Conservation (phyloP, 1,140 invertebrate species). For the Drosophila teissieri region DNA sequence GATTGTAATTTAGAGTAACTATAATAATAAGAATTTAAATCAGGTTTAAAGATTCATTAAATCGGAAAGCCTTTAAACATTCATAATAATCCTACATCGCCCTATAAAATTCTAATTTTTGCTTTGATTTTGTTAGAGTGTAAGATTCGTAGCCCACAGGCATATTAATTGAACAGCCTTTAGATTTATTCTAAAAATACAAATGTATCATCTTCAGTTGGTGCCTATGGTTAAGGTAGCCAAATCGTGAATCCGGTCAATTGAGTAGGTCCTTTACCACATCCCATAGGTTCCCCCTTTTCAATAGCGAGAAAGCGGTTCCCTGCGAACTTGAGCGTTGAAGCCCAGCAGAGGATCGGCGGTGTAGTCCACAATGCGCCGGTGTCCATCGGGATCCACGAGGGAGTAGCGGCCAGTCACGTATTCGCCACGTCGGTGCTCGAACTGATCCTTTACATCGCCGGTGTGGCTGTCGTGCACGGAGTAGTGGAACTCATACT, state of each 20-base stretch:
- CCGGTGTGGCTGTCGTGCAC: slow-evolving; percentile 89
- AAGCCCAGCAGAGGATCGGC: slow-evolving; percentile 84
- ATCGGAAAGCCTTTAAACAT: no score
- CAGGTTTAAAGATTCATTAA: no score
- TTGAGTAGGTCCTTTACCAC: slow-evolving; percentile 2
- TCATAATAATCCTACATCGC: no score
- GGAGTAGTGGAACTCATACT: slow-evolving; percentile 88
- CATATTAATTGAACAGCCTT: slow-evolving; percentile 50
- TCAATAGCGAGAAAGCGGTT: slow-evolving; percentile 60
- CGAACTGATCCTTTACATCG: slow-evolving; percentile 88
- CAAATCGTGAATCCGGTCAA: slow-evolving; percentile 16
- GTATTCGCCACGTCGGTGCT: slow-evolving; percentile 86
- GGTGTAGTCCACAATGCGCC: slow-evolving; percentile 84
- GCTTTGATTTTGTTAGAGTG: neutral
- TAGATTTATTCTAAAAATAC: slow-evolving; percentile 26
- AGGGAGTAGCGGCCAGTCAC: slow-evolving; percentile 83
- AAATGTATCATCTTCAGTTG: neutral
- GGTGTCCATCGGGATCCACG: slow-evolving; percentile 84
- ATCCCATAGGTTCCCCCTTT: neutral
- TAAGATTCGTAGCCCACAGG: neutral
- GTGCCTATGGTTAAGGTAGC: neutral
- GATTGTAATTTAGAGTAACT: no score
- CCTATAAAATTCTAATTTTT: no score
- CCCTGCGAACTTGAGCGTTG: slow-evolving; percentile 82
- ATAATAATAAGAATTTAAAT: no score